Evolutionary conservation across 2,888 invertebrate genomes (phyloP), one percentile per base, ranked within the genome.

Genomic region (Hyposoter didymator): DNA sequence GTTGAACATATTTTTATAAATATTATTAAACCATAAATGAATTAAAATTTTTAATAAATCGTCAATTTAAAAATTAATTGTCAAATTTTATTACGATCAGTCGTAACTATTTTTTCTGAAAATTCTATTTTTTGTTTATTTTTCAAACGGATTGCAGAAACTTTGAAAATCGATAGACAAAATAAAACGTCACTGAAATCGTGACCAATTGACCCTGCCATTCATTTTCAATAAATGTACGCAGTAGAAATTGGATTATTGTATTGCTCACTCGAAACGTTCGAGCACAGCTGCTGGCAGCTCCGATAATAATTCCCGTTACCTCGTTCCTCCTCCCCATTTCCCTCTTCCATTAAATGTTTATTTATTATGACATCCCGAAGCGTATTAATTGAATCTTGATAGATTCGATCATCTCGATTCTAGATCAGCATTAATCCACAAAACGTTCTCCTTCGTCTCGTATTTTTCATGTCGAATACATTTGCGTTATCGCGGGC

Each of bases 171-270:
- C 12, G 22, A 45, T 22, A 45, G 79, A 72, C n/a, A 67, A 69
- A 59, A 39, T 22, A 12, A 59, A 45, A 43, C 49, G 59, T 59
- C 39, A 43, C 59, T 28, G 55, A 45, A 66, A 59, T 59, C 55
- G 55, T 59, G 59, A 59, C 55, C 55, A 43, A 47, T 45, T 64
- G 70, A 72, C 64, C 28, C 62, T 74, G 64, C 28, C 43, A 81
- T 80, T 49, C 10, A 59, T 64, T 81, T 81, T 76, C 69, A 83
- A 76, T 69, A 69, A 66, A 86, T 88, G 83, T 88, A 69, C 88
- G 88, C 88, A 88, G 87, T 88, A 87, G 84, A 82, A 88, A 87
- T 88, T 81, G 86, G 73, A 85, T 87, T 85, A 88, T 84, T 84
- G 43, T 59, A 35, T 73, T 28, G 28, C 59, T 59, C 59, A 14